phyloP scores from a whole-genome alignment of 2,888 invertebrate species.

The Metallyticus violacea region DNA sequence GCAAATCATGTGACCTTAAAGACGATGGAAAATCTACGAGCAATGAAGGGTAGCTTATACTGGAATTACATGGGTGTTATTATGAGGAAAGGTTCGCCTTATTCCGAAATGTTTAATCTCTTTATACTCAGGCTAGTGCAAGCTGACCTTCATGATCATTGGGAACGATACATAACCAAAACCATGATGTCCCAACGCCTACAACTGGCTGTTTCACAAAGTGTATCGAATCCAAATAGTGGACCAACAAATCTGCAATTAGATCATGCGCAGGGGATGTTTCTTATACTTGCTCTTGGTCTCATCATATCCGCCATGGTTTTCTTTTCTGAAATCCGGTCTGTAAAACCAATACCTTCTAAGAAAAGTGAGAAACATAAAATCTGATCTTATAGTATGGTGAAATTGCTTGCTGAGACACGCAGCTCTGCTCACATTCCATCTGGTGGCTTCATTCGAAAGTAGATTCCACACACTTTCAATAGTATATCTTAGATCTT shows the following conservation, averaged over 20 bases:
- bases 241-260: neutral
- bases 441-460: too few species aligned
- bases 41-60: neutral
- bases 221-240: neutral
- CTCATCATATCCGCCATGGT: neutral
- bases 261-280: neutral
- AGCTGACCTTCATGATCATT: neutral
- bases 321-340: neutral
- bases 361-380: too few species aligned
- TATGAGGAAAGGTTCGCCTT: neutral
- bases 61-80: neutral
- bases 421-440: too few species aligned
- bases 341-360: too few species aligned
- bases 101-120: neutral
- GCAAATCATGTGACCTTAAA: neutral
- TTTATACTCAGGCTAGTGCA: neutral
- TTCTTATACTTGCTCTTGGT: neutral
- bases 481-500: too few species aligned
- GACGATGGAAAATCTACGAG: neutral
- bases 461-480: too few species aligned
- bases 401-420: too few species aligned
- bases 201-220: neutral
- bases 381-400: too few species aligned
- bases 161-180: neutral
- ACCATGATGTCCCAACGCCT: neutral